Evolutionary conservation across 2,797 vertebrate genomes (phyloP).

Genomic region (Furcifer pardalis): DNA sequence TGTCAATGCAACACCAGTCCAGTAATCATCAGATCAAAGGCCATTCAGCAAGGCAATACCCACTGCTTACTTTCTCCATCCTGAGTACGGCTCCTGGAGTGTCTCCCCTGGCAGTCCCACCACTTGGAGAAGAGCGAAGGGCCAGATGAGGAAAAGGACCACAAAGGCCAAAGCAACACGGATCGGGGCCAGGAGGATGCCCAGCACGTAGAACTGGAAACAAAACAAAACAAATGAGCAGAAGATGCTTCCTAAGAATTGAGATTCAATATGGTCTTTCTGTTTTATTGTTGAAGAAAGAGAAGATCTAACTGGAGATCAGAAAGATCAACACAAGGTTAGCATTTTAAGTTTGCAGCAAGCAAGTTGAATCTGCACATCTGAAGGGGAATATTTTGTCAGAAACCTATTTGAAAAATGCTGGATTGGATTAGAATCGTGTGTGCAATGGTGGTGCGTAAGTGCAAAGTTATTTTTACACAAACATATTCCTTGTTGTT

Average conservation of each 20-base stretch:
- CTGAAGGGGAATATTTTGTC: no score
- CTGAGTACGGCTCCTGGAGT: conserved; percentile 75
- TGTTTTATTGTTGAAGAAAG: not conserved
- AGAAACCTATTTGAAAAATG: no score
- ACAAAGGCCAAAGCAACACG: conserved; percentile 75
- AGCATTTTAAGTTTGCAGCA: no score
- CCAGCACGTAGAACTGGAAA: conserved; percentile 78
- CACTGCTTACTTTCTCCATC: conserved; percentile 80
- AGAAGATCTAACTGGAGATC: no score
- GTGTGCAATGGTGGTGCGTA: no score
- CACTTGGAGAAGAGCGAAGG: conserved; percentile 80
- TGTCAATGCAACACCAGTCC: no score
- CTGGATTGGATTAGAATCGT: no score
- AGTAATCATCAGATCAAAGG: not conserved
- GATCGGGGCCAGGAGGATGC: conserved; percentile 81
- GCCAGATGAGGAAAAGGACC: conserved; percentile 86
- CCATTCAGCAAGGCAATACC: rapidly evolving
- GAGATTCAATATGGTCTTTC: no score
- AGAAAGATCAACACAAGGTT: no score
- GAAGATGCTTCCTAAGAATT: not conserved
- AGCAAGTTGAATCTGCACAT: no score
- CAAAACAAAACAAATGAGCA: not conserved
- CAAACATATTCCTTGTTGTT: no score
- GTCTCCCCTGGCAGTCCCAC: conserved; percentile 80
- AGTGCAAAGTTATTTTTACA: no score